phyloP scores from a whole-genome alignment of 1,140 invertebrate species.

The Drosophila elegans region DNA sequence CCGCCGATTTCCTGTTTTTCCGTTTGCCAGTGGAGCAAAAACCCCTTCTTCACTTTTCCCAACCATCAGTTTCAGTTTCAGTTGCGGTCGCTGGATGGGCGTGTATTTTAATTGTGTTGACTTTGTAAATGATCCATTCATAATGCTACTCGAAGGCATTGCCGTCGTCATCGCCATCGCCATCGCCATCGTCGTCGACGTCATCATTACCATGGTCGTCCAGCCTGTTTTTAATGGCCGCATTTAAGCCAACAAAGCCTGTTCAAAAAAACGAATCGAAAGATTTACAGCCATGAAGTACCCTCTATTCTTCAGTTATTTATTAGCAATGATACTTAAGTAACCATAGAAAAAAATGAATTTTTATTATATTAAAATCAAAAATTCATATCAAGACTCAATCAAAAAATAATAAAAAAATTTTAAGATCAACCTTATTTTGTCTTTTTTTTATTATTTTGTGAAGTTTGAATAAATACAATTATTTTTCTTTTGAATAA shows the following conservation, averaged over 20 bases:
- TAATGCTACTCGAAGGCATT: constrained; percentile 69
- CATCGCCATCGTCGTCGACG: constrained; percentile 6
- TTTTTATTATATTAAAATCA: too few species aligned
- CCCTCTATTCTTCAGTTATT: background rate
- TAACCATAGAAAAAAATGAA: too few species aligned
- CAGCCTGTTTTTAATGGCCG: constrained; percentile 59
- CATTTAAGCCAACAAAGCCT: constrained; percentile 45
- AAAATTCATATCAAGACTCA: too few species aligned
- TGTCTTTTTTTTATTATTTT: too few species aligned
- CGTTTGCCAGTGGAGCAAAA: background rate
- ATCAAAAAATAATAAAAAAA: too few species aligned
- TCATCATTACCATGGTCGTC: constrained; percentile 12
- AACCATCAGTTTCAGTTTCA: constrained; percentile 19
- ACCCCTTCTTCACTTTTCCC: background rate
- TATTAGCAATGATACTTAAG: background rate
- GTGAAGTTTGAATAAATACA: too few species aligned
- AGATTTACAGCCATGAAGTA: constrained; percentile 16
- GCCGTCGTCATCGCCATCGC: constrained; percentile 7
- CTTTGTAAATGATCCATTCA: constrained; percentile 79
- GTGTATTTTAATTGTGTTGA: constrained; percentile 78
- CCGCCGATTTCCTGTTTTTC: constrained; percentile 23
- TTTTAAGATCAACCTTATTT: too few species aligned
- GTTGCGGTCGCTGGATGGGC: constrained; percentile 32
- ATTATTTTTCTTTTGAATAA: too few species aligned
- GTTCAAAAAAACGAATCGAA: constrained; percentile 15